These are phyloP conservation scores for Theretra japonica DNA, from an alignment of 2,888 invertebrate species.

Conservation along the genomic window DNA sequence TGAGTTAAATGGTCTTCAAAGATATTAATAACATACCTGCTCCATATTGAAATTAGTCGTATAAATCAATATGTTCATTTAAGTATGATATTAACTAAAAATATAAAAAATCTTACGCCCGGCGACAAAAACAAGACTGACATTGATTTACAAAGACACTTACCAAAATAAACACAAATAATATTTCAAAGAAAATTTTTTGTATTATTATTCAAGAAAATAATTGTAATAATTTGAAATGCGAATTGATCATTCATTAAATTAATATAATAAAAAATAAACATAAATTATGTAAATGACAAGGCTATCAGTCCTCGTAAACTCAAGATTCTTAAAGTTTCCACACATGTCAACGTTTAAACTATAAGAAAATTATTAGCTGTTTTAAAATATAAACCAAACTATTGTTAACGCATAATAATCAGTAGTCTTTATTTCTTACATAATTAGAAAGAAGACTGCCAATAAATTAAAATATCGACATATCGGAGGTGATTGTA, in stretches of 20 bases:
- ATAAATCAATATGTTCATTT: background rate
- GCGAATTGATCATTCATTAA: no score
- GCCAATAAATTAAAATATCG: background rate
- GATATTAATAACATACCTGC: slow-evolving; percentile 11
- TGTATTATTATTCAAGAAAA: background rate
- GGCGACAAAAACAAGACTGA: slow-evolving; percentile 8
- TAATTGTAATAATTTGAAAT: background rate
- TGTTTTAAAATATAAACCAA: no score
- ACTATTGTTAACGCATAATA: no score
- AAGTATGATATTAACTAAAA: background rate
- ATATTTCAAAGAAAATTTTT: background rate
- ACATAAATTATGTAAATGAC: background rate
- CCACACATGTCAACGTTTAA: background rate
- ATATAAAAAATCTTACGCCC: background rate
- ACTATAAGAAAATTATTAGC: no score
- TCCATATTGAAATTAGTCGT: background rate
- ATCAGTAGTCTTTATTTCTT: background rate
- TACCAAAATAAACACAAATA: background rate
- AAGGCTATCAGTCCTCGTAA: background rate
- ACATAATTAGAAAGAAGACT: no score
- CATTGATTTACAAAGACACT: background rate
- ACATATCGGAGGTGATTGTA: background rate
- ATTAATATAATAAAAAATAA: no score
- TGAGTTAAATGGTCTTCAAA: background rate
- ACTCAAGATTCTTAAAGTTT: background rate